A percentile compares a stretch with the other conserved stretches of the same genome.
Evolutionary conservation across 2,113 vertebrate species (phyloP).

Genomic region (Choloepus hoffmanni): DNA sequence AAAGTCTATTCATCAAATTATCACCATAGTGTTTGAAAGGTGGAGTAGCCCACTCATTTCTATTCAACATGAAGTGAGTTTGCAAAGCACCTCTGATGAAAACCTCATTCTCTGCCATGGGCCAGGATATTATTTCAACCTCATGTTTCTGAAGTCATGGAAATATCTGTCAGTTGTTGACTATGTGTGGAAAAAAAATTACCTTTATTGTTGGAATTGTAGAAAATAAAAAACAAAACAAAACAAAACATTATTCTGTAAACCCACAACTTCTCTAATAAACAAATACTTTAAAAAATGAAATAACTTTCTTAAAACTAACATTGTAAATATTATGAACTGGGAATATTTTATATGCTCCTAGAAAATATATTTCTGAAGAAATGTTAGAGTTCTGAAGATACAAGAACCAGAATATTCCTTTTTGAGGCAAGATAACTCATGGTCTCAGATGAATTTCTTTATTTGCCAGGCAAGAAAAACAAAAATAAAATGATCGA

Average conservation of each 20-base stretch:
- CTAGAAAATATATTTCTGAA: neutral
- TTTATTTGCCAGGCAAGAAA: neutral
- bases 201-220: neutral
- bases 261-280: too few species aligned
- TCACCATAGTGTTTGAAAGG: neutral
- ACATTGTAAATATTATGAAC: neutral
- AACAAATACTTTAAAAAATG: too few species aligned
- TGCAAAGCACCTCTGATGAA: neutral
- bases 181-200: neutral
- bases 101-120: neutral
- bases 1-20: neutral
- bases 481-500: neutral
- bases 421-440: neutral
- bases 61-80: neutral
- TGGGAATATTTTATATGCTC: neutral
- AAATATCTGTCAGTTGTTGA: neutral
- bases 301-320: neutral
- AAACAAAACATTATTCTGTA: too few species aligned
- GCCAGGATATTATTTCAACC: neutral
- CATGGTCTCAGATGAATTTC: neutral
- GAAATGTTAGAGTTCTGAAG: neutral
- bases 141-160: neutral
- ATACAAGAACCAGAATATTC: neutral
- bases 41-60: fast-evolving
- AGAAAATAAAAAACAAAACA: neutral